These are phyloP conservation scores for Sinocyclocheilus anophthalmus DNA, from an alignment of 2,113 vertebrate genomes.

Conservation along the genomic window DNA sequence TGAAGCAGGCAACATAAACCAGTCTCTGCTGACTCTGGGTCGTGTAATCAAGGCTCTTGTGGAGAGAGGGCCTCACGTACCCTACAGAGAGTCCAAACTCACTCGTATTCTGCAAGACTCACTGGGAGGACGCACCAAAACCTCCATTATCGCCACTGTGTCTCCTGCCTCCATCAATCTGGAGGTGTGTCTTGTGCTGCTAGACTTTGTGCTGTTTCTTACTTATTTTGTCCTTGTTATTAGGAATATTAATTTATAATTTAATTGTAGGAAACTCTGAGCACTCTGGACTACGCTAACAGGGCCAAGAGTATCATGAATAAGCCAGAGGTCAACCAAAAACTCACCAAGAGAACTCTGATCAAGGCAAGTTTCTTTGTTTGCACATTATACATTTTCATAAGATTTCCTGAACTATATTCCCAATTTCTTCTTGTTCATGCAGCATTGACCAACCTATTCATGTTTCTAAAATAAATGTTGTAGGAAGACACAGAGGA, in stretches of 20 bases:
- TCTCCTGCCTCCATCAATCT: constrained; percentile 94
- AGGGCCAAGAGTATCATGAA: constrained; percentile 98
- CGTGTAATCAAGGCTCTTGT: constrained; percentile 96
- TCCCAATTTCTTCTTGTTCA: background rate
- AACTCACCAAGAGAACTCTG: constrained; percentile 94
- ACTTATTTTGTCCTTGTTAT: background rate
- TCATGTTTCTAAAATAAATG: background rate
- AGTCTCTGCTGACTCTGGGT: constrained; percentile 94
- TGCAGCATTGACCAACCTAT: background rate
- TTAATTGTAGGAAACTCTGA: constrained; percentile 87
- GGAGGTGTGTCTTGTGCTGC: constrained; percentile 76
- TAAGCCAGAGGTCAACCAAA: constrained; percentile 98
- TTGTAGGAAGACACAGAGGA: constrained; percentile 96
- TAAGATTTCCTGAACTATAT: background rate
- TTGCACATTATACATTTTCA: background rate
- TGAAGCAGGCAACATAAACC: constrained; percentile 98
- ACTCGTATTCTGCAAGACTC: constrained; percentile 98
- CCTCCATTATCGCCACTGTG: constrained; percentile 96
- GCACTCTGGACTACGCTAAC: constrained; percentile 95
- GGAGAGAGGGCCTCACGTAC: constrained; percentile 93
- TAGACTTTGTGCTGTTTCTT: background rate
- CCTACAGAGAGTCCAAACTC: constrained; percentile 96
- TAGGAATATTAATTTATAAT: background rate
- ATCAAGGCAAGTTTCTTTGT: constrained; percentile 83
- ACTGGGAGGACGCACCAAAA: constrained; percentile 93